Base-by-base conservation (phyloP, 2,888 invertebrate species). In the Thera britannica region DNA sequence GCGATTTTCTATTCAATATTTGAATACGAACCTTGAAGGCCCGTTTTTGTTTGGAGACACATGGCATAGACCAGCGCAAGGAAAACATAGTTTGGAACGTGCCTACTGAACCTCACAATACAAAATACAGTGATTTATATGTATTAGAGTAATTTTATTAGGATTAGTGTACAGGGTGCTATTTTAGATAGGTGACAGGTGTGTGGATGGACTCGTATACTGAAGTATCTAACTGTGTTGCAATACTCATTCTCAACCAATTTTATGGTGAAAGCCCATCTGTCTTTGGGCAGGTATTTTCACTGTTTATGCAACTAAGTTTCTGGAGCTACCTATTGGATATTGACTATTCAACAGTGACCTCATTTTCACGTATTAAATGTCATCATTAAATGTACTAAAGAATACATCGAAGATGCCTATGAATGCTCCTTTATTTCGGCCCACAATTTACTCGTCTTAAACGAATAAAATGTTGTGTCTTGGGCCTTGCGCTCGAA, bases 401-500 rank as follows among this genome's bases (percentile, higher is more conserved):
- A 34, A 9, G 34, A 7, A 23, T 6, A 51, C 51, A 51, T 23
- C 51, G 23, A 51, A 51, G 5, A 12, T 46, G 41, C 35, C 51
- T 58, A 44, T 44, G 8, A 57, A 63, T 63, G 65, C 58, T 65
- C 65, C 65, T 38, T 58, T 59, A 57, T 63, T 63, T 49, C 2
- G 6, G 6, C 23, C 23, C 2, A 52, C 9, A 52, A 7, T 52
- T 52, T 12, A 49, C 12, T 49, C 12, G 23, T 34, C n/a, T 8
- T 52, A 34, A 52, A 8, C 34, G 52, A 34, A 34, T 52, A 34
- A 4, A 52, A 52, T 23, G 7, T 51, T 34, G 34, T 8, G 52
- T 34, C 52, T 34, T 8, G 34, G 3, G 8, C 3, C 8, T 52
- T 52, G 34, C 8, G 12, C 8, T 34, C 52, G 34, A 9, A 8